These are phyloP conservation scores for Ectemnius lituratus DNA, from an alignment of 2,888 invertebrate genomes.

Conservation along the genomic window DNA sequence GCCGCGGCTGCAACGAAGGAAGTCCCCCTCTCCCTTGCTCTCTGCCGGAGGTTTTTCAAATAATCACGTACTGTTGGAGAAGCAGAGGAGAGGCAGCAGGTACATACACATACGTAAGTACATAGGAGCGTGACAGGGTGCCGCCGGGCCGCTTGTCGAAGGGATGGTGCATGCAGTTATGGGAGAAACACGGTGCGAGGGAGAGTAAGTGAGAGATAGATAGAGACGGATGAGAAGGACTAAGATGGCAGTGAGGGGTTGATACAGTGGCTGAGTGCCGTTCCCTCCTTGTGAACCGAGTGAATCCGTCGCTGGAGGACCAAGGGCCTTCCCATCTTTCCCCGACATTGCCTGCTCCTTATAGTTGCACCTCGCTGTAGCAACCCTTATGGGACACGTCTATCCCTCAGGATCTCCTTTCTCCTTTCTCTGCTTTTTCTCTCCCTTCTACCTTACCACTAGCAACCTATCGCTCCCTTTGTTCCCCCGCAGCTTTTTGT, in stretches of 20 bases:
- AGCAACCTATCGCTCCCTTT: background rate
- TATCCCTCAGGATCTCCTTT: conserved; percentile 32
- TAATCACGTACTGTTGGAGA: conserved; percentile 73
- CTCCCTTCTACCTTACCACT: background rate
- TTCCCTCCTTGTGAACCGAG: conserved; percentile 66
- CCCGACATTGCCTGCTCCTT: conserved; percentile 30
- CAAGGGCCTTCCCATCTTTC: conserved; percentile 52
- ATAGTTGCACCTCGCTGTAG: conserved; percentile 23
- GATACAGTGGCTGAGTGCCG: conserved; percentile 68
- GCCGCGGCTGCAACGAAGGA: background rate
- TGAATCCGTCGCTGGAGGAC: conserved; percentile 64
- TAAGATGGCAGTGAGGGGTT: conserved; percentile 55
- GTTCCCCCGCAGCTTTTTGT: conserved; percentile 17
- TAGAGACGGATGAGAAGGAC: conserved; percentile 28
- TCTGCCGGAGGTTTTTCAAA: conserved; percentile 66
- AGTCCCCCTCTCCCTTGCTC: conserved; percentile 3
- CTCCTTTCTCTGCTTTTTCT: conserved; percentile 23
- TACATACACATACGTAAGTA: too few species aligned
- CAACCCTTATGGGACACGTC: conserved; percentile 30
- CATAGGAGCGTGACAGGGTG: conserved; percentile 51
- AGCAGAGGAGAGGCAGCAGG: conserved; percentile 41
- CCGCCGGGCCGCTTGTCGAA: conserved; percentile 47
- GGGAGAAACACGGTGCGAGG: background rate
- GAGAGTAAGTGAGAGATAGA: background rate
- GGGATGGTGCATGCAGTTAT: conserved; percentile 28